A percentile compares a stretch with the other conserved stretches of the same genome.
These are phyloP conservation scores for Myrmecophaga tridactyla DNA, from an alignment of 2,113 vertebrate species.

Conservation along the genomic window DNA sequence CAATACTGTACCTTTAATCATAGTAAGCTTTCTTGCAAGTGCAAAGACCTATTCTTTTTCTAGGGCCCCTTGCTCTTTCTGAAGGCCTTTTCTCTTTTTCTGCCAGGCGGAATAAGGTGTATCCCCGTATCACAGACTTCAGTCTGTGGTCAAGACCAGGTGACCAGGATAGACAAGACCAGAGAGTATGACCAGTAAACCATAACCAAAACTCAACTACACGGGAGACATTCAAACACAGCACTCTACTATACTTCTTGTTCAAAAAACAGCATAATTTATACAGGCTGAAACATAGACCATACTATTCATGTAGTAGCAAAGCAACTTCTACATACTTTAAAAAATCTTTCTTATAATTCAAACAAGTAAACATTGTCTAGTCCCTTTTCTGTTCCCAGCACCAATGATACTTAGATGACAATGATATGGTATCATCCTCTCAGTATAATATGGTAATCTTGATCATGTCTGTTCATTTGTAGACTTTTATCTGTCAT, in stretches of 20 bases:
- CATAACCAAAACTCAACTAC: neutral
- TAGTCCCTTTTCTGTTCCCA: neutral
- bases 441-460: neutral
- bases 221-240: neutral
- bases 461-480: neutral
- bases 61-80: neutral
- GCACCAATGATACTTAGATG: neutral
- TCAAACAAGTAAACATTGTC: neutral
- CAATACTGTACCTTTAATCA: neutral
- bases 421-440: neutral
- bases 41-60: neutral
- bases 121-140: neutral
- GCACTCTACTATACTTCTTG: neutral
- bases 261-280: neutral
- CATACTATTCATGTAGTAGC: neutral
- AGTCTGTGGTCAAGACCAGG: neutral
- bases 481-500: neutral
- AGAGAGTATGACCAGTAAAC: neutral
- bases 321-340: neutral
- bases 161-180: neutral
- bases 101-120: neutral
- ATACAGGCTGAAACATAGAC: neutral
- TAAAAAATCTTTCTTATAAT: neutral
- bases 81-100: neutral
- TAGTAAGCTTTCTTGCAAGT: neutral